Percentiles rank a stretch among this genome's conserved stretches.
These are phyloP conservation scores for Pachycephus smyrnensis DNA, from an alignment of 2,888 invertebrate genomes.

Conservation along the genomic window DNA sequence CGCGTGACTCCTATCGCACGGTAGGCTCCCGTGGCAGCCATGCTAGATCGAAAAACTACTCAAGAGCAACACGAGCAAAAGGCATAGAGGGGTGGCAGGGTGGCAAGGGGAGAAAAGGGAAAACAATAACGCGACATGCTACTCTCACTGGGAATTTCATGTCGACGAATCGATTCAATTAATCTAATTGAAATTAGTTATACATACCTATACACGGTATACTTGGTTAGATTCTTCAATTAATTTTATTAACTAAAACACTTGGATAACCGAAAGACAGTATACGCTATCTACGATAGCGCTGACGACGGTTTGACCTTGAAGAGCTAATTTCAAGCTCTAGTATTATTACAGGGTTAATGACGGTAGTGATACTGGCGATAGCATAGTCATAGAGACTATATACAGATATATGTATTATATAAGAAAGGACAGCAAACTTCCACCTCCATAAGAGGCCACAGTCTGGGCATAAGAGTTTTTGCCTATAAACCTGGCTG, in stretches of 20 bases:
- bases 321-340: not conserved
- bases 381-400: not conserved
- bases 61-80: not conserved
- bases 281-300: not conserved
- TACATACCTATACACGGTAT: not conserved
- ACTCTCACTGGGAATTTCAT: not conserved
- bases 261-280: not conserved
- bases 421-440: not conserved
- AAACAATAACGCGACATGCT: not conserved
- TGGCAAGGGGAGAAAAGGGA: rapidly evolving
- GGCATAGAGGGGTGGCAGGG: too few relatives aligned
- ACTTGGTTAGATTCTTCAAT: not conserved
- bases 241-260: not conserved
- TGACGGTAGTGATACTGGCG: not conserved
- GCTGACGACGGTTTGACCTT: not conserved
- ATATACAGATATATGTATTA: not conserved
- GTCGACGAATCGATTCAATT: constrained; percentile 36
- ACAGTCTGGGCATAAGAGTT: constrained; percentile 27
- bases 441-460: not conserved
- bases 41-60: not conserved
- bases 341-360: not conserved
- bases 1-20: constrained; percentile 25
- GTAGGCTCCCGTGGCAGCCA: not conserved
- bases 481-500: constrained; percentile 50
- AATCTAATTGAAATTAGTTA: constrained; percentile 52